Evolutionary conservation across 2,113 vertebrate genomes (phyloP).

Genomic region (Sinocyclocheilus rhinocerous): DNA sequence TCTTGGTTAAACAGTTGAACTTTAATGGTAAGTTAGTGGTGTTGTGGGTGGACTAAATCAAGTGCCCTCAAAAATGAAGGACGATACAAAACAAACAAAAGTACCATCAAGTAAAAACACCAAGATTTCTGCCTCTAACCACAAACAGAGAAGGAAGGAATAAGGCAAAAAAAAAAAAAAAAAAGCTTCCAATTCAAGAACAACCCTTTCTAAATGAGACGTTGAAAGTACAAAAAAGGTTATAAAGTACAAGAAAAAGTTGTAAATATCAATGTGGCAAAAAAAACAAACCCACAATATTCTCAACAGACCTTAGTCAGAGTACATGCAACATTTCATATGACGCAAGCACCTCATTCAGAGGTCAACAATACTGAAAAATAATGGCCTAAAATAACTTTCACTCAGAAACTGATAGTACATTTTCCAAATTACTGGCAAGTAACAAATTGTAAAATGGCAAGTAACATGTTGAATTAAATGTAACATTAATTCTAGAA

Average conservation of each 20-base stretch:
- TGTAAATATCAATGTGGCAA: background rate
- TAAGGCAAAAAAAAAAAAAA: background rate
- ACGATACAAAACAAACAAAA: slow-evolving; percentile 10
- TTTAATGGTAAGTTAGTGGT: background rate
- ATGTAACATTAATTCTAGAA: too few species aligned
- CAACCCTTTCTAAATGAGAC: background rate
- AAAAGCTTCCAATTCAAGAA: background rate
- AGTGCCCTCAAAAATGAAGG: background rate
- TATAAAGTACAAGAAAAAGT: background rate
- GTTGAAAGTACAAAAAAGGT: background rate
- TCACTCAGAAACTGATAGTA: too few species aligned
- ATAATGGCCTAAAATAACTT: too few species aligned
- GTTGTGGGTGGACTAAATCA: background rate
- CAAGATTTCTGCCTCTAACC: background rate
- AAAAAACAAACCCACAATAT: background rate
- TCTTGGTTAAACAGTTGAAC: background rate
- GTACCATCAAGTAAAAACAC: background rate
- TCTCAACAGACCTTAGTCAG: too few species aligned
- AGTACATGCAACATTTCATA: too few species aligned
- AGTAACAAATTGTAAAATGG: too few species aligned
- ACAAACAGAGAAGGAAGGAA: background rate
- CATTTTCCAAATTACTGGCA: too few species aligned
- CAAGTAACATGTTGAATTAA: too few species aligned
- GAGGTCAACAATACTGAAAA: background rate
- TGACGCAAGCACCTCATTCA: background rate